Conservation (phyloP, 1,140 invertebrate genomes). For the Drosophila mauritiana region DNA sequence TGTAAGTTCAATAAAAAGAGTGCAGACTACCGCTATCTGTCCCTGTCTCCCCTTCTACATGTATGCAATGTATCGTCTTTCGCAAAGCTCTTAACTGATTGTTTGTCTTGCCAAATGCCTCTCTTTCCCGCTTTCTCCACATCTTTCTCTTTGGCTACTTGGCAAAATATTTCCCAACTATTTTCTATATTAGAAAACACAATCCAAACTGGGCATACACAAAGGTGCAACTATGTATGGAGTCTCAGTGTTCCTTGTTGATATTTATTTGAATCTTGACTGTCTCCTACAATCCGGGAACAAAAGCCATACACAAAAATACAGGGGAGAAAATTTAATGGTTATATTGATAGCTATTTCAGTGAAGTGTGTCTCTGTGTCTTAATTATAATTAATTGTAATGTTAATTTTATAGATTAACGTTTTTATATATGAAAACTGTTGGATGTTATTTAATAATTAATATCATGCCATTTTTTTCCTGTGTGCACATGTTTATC, state of each 20-base stretch:
- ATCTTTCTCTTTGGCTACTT: constrained; percentile 63
- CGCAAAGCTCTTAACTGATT: constrained; percentile 80
- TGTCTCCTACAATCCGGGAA: constrained; percentile 63
- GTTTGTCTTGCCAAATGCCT: constrained; percentile 79
- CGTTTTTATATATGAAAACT: no score
- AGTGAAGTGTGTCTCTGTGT: no score
- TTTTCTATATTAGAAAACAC: constrained; percentile 80
- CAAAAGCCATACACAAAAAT: constrained; percentile 5
- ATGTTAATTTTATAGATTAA: no score
- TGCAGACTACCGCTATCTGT: constrained; percentile 44
- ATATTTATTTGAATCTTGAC: constrained; percentile 82
- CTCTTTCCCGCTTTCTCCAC: constrained; percentile 41
- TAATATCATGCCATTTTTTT: background rate
- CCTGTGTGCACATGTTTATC: constrained; percentile 42
- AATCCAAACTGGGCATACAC: constrained; percentile 66
- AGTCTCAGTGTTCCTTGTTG: constrained; percentile 58
- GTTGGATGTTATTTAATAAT: no score
- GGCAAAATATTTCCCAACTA: constrained; percentile 80
- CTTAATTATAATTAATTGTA: no score
- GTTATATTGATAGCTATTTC: no score
- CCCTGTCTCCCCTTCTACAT: constrained; percentile 6
- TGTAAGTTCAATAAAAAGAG: constrained; percentile 75
- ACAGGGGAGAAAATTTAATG: constrained; percentile 5
- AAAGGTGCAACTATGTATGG: constrained; percentile 62
- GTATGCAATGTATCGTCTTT: constrained; percentile 52